Base-by-base conservation (phyloP, 2,113 vertebrate genomes). In the Cepphus grylle region DNA sequence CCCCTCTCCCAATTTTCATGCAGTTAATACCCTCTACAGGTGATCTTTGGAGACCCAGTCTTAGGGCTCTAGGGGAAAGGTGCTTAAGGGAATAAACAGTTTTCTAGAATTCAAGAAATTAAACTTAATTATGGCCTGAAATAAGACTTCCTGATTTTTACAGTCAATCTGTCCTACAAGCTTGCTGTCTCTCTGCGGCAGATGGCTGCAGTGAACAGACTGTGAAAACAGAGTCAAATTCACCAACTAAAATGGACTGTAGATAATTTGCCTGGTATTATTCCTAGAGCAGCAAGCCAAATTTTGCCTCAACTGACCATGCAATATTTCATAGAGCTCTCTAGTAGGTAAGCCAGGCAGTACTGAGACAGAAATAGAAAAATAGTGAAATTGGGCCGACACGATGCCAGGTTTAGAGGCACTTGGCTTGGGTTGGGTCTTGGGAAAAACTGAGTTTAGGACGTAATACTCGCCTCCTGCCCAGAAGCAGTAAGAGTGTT, bases 121-220 rank as follows among this genome's bases (percentile, higher is more conserved):
- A 87, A 79, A 81, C 34, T 38, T 26, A 82, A 85, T 47, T 85
- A 69, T 11, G 25, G 38, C 50, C 47, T 43, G 69, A 76, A 97
- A 59, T 79, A 84, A 84, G 61, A 73, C 25, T 93, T 96, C 32
- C 66, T 43, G 77, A 53, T 83, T 96, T 94, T 77, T 84, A 79
- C 21, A 87, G 86, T 47, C 74, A 90, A 69, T 88, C 81, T 94
- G 85, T 77, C 78, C 97, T 58, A 88, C 58, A 86, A 93, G 81
- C 74, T 87, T 62, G 70, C 78, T 90, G 83, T 77, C 62, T 73
- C 82, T 82, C 67, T 87, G 84, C 74, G 95, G 87, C 87, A 96
- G 93, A 96, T 86, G 90, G 93, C 49, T 91, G 78, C 78, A 73
- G 66, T 12, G 73, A 97, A 97, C 83, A 96, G 83, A 52, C 94